These are phyloP conservation scores for Pandemis cinnamomeana DNA, from an alignment of 2,888 invertebrate genomes.

Conservation along the genomic window DNA sequence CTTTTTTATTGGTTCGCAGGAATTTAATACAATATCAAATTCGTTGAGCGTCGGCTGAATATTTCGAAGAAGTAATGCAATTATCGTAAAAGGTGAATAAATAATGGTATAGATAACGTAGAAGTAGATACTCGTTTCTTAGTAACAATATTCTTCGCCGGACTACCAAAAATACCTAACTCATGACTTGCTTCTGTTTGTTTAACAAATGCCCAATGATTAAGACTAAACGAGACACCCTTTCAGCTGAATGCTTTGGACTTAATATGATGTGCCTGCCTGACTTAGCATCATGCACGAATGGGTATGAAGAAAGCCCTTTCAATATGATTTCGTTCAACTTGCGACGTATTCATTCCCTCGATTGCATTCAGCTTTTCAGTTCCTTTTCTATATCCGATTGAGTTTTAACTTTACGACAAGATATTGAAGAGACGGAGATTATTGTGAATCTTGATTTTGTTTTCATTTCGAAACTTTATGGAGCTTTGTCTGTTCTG, in stretches of 20 bases:
- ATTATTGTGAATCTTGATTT: too few species aligned
- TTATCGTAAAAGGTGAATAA: conserved; percentile 5
- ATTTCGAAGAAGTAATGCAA: conserved; percentile 8
- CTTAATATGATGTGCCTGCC: not conserved
- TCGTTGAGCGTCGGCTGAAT: conserved; percentile 6
- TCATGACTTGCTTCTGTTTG: not conserved
- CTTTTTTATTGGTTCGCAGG: conserved; percentile 17
- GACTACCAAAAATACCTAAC: not conserved
- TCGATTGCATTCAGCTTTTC: not conserved
- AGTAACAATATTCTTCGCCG: not conserved
- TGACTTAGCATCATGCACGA: not conserved
- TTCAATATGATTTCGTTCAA: not conserved
- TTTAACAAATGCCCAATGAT: not conserved
- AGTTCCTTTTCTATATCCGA: not conserved
- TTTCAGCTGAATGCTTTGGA: not conserved
- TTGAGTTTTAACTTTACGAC: not conserved
- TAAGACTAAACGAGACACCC: not conserved
- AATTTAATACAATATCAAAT: conserved; percentile 24
- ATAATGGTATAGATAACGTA: not conserved
- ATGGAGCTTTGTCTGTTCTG: too few species aligned
- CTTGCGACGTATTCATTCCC: not conserved
- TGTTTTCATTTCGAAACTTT: too few species aligned
- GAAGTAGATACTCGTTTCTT: not conserved
- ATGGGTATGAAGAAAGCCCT: not conserved
- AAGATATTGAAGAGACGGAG: too few species aligned